A percentile compares a stretch with the other conserved stretches of the same genome.
These are phyloP conservation scores for Drosophila punjabiensis DNA, from an alignment of 1,140 invertebrate species.

Conservation along the genomic window DNA sequence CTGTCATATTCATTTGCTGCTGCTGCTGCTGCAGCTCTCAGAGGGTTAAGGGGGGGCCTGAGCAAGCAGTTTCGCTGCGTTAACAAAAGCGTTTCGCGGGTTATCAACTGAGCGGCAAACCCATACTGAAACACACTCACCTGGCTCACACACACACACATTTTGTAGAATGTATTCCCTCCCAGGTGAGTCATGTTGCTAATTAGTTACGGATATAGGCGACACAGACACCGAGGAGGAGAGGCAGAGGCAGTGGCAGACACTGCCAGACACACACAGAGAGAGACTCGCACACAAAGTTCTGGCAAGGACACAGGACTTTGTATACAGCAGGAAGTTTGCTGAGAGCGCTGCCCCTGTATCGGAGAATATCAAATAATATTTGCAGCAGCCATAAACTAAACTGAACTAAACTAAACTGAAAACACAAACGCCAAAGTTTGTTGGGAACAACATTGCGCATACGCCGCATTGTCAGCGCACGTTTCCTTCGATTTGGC, in stretches of 20 bases:
- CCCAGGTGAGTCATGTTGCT: conserved; percentile 79
- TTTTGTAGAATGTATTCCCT: conserved; percentile 3
- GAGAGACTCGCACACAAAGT: conserved; percentile 3
- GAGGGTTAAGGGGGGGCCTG: conserved; percentile 1
- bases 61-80: conserved; percentile 37
- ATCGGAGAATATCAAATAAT: conserved; percentile 62
- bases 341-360: conserved; percentile 29
- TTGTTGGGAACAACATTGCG: conserved; percentile 49
- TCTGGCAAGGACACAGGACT: conserved; percentile 4
- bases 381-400: conserved; percentile 61
- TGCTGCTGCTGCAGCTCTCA: conserved; percentile 5
- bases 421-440: conserved; percentile 42
- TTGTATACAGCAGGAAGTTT: conserved; percentile 45
- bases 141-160: not conserved
- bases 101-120: conserved; percentile 54
- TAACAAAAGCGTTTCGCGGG: conserved; percentile 69
- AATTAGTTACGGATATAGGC: conserved; percentile 80
- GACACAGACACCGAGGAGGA: conserved; percentile 33
- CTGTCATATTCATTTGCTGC: conserved; percentile 54
- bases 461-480: conserved; percentile 61
- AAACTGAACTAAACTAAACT: conserved; percentile 28
- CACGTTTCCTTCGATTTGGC: not conserved
- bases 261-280: conserved; percentile 11
- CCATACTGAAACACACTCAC: not conserved
- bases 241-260: not conserved